phyloP scores from a whole-genome alignment of 2,888 invertebrate species.

The Glyphotaelius pellucidus region DNA sequence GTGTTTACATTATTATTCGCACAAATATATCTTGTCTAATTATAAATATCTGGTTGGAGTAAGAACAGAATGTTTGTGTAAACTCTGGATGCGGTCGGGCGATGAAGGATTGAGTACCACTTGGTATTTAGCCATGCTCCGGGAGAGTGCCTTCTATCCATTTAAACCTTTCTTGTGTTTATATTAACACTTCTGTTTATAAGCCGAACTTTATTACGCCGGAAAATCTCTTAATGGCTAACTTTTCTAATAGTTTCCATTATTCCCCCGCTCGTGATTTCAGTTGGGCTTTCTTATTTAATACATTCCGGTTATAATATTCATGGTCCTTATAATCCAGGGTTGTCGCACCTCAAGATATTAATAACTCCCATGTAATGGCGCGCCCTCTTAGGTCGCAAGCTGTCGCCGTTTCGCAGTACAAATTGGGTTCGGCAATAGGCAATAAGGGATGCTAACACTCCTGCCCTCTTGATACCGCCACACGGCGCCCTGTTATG shows the following conservation, averaged over 20 bases:
- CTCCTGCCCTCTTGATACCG: conserved; percentile 53
- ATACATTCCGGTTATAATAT: background rate
- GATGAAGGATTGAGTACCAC: conserved; percentile 68
- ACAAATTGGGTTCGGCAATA: conserved; percentile 61
- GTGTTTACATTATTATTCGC: conserved; percentile 56
- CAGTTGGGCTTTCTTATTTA: background rate
- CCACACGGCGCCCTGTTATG: conserved; percentile 67
- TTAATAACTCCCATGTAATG: conserved; percentile 47
- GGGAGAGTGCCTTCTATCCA: background rate
- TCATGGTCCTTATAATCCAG: conserved; percentile 56
- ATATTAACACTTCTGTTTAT: conserved; percentile 10
- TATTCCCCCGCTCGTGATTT: background rate
- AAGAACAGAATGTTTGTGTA: conserved; percentile 51
- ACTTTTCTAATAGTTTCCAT: background rate
- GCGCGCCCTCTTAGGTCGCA: conserved; percentile 53
- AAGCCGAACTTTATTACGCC: background rate
- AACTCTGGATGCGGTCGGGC: conserved; percentile 12
- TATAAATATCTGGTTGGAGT: conserved; percentile 56
- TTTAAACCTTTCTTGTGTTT: conserved; percentile 2
- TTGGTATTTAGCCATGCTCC: conserved; percentile 65
- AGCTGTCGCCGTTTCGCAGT: conserved; percentile 62
- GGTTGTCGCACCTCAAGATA: conserved; percentile 65
- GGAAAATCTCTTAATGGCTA: background rate
- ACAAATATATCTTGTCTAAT: conserved; percentile 57
- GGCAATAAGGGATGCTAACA: conserved; percentile 56